Base-by-base conservation (phyloP, 1,140 invertebrate species). In the Copidosoma floridanum region DNA sequence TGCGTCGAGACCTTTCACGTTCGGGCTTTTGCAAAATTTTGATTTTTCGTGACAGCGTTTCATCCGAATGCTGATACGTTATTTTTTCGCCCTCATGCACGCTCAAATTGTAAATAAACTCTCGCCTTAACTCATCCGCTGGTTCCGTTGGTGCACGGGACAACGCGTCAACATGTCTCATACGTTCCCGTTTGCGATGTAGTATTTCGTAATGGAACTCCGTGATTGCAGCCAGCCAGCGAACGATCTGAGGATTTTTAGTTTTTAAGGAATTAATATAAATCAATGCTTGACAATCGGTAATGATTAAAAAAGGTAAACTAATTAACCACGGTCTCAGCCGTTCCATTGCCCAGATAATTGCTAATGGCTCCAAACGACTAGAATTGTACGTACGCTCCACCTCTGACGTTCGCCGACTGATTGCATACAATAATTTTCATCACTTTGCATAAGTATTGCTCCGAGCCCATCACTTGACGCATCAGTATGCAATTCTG, bases 111-210 rank as follows among this genome's bases (percentile, higher is more conserved):
- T n/a, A n/a, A n/a, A n/a, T n/a, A n/a, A n/a, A n/a, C n/a, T n/a
- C n/a, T n/a, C n/a, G n/a, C n/a, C n/a, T n/a, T n/a, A n/a, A n/a
- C n/a, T n/a, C n/a, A n/a, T n/a, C n/a, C n/a, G n/a, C n/a, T n/a
- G n/a, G n/a, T n/a, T n/a, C n/a, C n/a, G n/a, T n/a, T n/a, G n/a
- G n/a, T n/a, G n/a, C n/a, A n/a, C n/a, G n/a, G n/a, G n/a, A n/a
- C n/a, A 79, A 57, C 0, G 74, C 73, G 65, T 81, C 77, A 0
- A 72, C 75, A 46, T 78, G 73, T 26, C 63, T 54, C 71, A 77
- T 76, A 23, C 61, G 66, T 24, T 23, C 18, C 6, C 72, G 70
- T 5, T 69, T 43, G 2, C 69, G 14, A 50, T 77, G 67, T 50
- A 72, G 67, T 11, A 74, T 68, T 0, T 23, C 16, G 43, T 65